Conservation (phyloP, 2,888 invertebrate genomes). For the Macrosiphum euphorbiae region DNA sequence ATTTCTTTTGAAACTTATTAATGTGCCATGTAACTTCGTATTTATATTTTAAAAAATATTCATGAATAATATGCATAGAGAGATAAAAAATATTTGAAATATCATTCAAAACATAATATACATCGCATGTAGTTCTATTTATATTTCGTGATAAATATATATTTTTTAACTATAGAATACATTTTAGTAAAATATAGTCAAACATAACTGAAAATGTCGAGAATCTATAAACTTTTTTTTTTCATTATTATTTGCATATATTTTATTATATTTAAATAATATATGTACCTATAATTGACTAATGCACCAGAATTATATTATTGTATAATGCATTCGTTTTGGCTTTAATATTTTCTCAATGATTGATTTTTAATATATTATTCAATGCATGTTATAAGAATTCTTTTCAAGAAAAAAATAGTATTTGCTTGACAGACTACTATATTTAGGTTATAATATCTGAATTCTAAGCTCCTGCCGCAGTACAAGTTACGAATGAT, state of each 20-base stretch:
- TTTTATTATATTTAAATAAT: not conserved
- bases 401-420: not conserved
- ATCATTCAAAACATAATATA: not conserved
- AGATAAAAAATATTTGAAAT: conserved; percentile 9
- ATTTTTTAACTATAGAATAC: not conserved
- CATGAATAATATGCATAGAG: not conserved
- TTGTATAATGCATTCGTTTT: not conserved
- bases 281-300: not conserved
- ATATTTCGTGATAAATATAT: not conserved
- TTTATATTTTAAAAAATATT: not conserved
- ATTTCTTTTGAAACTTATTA: not conserved
- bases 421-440: not conserved
- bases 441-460: not conserved
- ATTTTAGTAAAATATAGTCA: not conserved
- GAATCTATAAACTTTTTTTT: not conserved
- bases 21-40: not conserved
- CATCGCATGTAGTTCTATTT: not conserved
- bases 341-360: not conserved
- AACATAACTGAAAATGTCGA: not conserved
- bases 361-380: not conserved
- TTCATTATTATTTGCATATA: not conserved
- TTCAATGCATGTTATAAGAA: not conserved
- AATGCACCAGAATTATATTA: not conserved
- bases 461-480: not conserved
- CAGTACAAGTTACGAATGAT: not conserved